Percentiles rank a stretch among this genome's conserved stretches.
These are phyloP conservation scores for Anarsia innoxiella DNA, from an alignment of 2,888 invertebrate genomes.

Conservation along the genomic window DNA sequence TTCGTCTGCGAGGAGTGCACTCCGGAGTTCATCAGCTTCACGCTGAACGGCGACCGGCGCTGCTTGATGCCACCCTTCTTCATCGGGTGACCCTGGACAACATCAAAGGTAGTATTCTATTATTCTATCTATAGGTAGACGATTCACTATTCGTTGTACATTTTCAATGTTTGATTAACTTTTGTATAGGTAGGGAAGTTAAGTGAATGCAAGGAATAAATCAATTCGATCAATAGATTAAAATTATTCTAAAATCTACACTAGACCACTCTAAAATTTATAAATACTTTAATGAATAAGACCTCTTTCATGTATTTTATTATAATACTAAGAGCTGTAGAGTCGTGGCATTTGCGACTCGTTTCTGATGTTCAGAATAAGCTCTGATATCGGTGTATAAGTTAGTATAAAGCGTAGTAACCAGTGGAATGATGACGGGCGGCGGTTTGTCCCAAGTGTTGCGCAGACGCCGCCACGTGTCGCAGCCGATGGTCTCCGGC, in stretches of 20 bases:
- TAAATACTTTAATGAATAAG: not conserved
- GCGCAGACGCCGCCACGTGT: slow-evolving; percentile 80
- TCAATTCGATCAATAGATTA: not conserved
- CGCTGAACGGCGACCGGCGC: slow-evolving; percentile 80
- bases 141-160: no score
- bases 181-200: no score
- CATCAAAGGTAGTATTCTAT: slow-evolving; percentile 1
- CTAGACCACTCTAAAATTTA: not conserved
- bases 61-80: slow-evolving; percentile 77
- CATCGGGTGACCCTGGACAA: slow-evolving; percentile 73
- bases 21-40: slow-evolving; percentile 87
- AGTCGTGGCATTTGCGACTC: no score
- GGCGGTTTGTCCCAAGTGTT: slow-evolving; percentile 74
- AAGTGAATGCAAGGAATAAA: no score
- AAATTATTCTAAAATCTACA: not conserved
- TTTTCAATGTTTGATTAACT: no score
- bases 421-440: slow-evolving; percentile 59
- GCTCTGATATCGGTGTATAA: not conserved
- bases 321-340: not conserved
- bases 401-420: slow-evolving; percentile 24
- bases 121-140: no score
- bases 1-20: slow-evolving; percentile 87
- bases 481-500: slow-evolving; percentile 78
- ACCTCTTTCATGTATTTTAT: not conserved
- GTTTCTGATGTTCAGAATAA: no score